These are phyloP conservation scores for Manacus vitellinus DNA, from an alignment of 2,113 vertebrate species.

Conservation along the genomic window DNA sequence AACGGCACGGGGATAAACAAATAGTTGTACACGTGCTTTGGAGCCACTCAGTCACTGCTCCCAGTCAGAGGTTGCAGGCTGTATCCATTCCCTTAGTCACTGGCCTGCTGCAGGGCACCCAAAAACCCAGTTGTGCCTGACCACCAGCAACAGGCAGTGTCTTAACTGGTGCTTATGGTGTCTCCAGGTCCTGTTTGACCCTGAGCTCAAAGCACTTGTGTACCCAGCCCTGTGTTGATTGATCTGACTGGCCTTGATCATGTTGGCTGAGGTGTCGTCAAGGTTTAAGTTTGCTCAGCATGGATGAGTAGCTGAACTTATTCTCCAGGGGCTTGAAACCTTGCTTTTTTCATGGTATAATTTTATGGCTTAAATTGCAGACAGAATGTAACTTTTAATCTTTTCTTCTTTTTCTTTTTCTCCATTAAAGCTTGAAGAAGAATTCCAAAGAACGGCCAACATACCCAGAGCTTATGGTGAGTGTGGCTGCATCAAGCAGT, in stretches of 20 bases:
- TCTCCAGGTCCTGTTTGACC: not conserved
- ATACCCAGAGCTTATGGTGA: conserved; percentile 97
- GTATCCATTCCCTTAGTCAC: not conserved
- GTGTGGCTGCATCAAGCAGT: conserved; percentile 20
- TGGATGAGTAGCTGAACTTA: not conserved
- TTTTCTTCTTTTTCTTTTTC: not conserved
- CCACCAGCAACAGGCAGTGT: not conserved
- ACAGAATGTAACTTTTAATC: not conserved
- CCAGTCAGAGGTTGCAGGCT: not conserved
- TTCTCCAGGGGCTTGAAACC: not conserved
- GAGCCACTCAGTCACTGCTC: not conserved
- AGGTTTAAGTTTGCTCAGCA: not conserved
- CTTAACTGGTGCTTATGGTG: not conserved
- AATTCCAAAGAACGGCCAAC: conserved; percentile 96
- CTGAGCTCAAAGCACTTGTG: not conserved
- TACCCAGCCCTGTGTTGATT: not conserved
- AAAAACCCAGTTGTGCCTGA: not conserved
- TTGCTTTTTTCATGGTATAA: not conserved
- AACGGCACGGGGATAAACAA: conserved; percentile 32
- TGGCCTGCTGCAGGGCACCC: not conserved
- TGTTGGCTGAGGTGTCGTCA: not conserved
- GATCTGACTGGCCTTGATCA: too few relatives aligned
- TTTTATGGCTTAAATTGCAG: not conserved
- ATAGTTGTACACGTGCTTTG: conserved; percentile 43
- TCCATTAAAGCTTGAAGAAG: conserved; percentile 90